Evolutionary conservation across 1,140 invertebrate genomes (phyloP), one percentile per base, ranked within the genome.

Genomic region (Stegodyphus mimosarum): DNA sequence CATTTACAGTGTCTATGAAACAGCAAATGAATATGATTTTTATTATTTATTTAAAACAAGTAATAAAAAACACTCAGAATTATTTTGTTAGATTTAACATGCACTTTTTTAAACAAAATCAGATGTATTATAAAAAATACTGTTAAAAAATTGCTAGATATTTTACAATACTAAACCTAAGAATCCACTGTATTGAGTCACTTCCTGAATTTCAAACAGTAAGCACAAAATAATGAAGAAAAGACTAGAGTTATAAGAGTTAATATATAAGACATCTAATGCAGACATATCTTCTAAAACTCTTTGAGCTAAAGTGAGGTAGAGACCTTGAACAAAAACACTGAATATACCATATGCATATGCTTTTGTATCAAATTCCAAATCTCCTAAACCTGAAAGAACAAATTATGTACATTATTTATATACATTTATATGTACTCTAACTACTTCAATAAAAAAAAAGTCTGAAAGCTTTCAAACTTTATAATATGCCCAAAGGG

Each of bases 221-320:
- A 90, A n/a, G 15, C 90, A 11, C n/a, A 89, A 83, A 0, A 90
- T 10, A 6, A 89, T 11, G 3, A 91, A 90, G 50, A 92, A 88
- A 18, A 90, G 91, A n/a, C 92, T 79, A 10, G 91, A 91, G 83
- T 92, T 92, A 86, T 90, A 90, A 77, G 91, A 90, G 88, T 91
- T 92, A 9, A 92, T 88, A 66, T 91, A 90, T 50, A 92, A 88
- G 17, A 90, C 90, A 81, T 91, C 89, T 10, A 89, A 87, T 5
- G 90, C 90, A 33, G 89, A 89, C 66, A 90, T 79, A 55, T 90
- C 11, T 89, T 88, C 85, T 90, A 90, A 64, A 90, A 88, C 71
- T 88, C 88, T 85, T 88, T 92, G 92, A 6, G 92, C 90, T 13
- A 92, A 86, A 11, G 92, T 89, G 6, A 92, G 90, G 83, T 92